Evolutionary conservation across 2,113 vertebrate genomes (phyloP).

Genomic region (Bagarius yarrelli): DNA sequence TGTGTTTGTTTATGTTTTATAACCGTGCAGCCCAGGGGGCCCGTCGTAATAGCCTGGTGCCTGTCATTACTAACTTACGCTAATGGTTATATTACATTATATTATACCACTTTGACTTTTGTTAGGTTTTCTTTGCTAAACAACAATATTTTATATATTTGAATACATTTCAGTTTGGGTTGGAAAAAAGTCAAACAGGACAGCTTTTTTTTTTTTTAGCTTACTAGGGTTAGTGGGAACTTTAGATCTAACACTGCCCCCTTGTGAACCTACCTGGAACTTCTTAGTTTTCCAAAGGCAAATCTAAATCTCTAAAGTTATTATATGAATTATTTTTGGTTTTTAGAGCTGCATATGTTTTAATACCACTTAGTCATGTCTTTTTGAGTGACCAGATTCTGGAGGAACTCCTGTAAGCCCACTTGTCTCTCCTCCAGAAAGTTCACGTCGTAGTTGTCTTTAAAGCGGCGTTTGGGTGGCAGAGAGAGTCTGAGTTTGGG

Average conservation of each 20-base stretch:
- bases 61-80: too few species aligned
- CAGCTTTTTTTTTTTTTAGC: too few species aligned
- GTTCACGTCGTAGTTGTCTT: constrained; percentile 91
- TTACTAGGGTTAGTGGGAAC: too few species aligned
- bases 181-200: too few species aligned
- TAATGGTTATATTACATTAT: too few species aligned
- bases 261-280: background rate
- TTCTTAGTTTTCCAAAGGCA: background rate
- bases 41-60: too few species aligned
- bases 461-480: constrained; percentile 97
- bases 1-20: too few species aligned
- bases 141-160: too few species aligned
- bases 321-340: background rate
- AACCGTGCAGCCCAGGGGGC: too few species aligned
- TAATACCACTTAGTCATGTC: constrained; percentile 86
- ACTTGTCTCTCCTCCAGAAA: constrained; percentile 92
- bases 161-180: too few species aligned
- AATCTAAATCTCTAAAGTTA: background rate
- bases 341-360: background rate
- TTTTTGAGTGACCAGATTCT: constrained; percentile 91
- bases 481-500: constrained; percentile 88
- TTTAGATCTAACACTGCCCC: background rate
- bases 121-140: too few species aligned
- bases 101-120: too few species aligned
- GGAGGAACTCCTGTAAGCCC: constrained; percentile 90